Evolutionary conservation across 2,113 vertebrate species (phyloP).

Genomic region (Crypturellus undulatus): DNA sequence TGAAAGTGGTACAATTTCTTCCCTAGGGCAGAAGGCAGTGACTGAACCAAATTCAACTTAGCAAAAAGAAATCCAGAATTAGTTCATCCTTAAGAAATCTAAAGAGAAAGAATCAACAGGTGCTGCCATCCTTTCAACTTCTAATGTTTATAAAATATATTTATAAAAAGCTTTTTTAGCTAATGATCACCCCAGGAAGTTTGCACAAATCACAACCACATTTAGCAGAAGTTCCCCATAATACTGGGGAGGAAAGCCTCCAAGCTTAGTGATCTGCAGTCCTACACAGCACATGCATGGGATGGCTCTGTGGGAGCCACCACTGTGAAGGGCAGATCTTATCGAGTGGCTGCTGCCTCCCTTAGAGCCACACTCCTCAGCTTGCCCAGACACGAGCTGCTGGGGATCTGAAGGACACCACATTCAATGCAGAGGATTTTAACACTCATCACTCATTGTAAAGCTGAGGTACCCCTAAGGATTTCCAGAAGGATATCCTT

Average conservation of each 20-base stretch:
- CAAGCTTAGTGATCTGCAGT: background rate
- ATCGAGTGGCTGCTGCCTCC: background rate
- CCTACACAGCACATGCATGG: background rate
- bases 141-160: background rate
- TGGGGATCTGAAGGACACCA: background rate
- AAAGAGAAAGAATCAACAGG: background rate
- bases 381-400: background rate
- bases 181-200: background rate
- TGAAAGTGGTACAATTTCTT: background rate
- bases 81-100: background rate
- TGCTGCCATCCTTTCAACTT: background rate
- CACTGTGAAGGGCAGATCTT: background rate
- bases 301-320: background rate
- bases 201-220: background rate
- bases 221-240: background rate
- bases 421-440: background rate
- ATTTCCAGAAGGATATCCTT: background rate
- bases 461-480: background rate
- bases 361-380: no score
- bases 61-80: background rate
- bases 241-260: background rate
- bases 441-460: background rate
- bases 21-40: background rate
- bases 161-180: background rate
- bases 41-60: background rate